Evolutionary conservation across 2,113 vertebrate species (phyloP), one percentile per base, ranked within the genome.

Genomic region (Caretta caretta): DNA sequence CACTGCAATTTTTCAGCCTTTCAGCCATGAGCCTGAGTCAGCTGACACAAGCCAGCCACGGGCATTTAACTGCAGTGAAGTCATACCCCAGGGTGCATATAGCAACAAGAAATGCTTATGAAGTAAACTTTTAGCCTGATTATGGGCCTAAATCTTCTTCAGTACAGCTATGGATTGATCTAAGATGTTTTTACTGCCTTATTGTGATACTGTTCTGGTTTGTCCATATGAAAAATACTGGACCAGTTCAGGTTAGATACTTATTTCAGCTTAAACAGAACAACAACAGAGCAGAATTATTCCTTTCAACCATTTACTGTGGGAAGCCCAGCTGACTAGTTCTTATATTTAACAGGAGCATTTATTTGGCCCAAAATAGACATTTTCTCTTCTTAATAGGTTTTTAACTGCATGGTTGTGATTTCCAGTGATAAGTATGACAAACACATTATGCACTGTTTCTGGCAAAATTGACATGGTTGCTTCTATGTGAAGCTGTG

Each of bases 1-100:
- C 17, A 38, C 5, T 50, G 57, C 89, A 65, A 83, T 84, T 79
- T 91, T 84, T 20, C 2, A 54, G 16, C 65, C 9, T n/a, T 72
- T 19, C 65, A 38, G n/a, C 16, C n/a, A 72, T 72, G 65, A 72
- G n/a, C 17, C 17, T 8, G 10, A 38, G n/a, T 72, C 17, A 72
- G 19, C 65, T 22, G 35, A 22, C 5, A 69, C 35, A 35, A 19
- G 65, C 6, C 35, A 22, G 65, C 35, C 4, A 2, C 4, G 2
- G 65, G n/a, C 5, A 8, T 72, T 72, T 20, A 72, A 72, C 2
- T 72, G 19, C 17, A 69, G 31, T n/a, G 16, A 6, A 9, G 56
- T 3, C 20, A 51, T 6, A 12, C 6, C 10, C 1, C 6, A 88
- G 4, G 8, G 0, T 11, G 35, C 0, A 0, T 56, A 72, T 0